Percentiles rank a stretch among this genome's conserved stretches.
Conservation (phyloP, 2,113 vertebrate species). For the Carollia perspicillata region DNA sequence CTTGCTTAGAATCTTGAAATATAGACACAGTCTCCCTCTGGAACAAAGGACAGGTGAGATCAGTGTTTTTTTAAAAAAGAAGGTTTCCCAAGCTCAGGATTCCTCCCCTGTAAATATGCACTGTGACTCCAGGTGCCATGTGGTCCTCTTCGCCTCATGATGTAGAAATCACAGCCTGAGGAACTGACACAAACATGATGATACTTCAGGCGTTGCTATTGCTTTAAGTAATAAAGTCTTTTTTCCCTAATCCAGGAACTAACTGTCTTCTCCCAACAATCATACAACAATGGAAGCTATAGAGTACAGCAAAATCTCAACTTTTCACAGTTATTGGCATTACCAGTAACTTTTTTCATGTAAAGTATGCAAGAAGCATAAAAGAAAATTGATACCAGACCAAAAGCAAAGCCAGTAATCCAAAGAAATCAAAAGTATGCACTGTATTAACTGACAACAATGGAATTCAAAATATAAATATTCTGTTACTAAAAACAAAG, state of each 20-base stretch:
- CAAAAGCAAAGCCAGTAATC: neutral
- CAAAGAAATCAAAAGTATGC: neutral
- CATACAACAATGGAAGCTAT: neutral
- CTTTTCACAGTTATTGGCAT: neutral
- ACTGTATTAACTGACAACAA: neutral
- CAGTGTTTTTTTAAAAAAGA: neutral
- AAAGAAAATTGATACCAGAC: neutral
- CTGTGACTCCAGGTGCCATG: neutral
- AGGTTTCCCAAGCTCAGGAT: neutral
- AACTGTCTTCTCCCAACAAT: neutral
- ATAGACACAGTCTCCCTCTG: no score
- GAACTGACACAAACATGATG: neutral
- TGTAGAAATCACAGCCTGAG: neutral
- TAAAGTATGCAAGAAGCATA: neutral
- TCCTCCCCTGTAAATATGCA: neutral
- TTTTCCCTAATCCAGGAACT: neutral
- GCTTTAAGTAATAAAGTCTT: neutral
- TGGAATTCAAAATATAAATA: neutral
- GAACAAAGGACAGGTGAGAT: neutral
- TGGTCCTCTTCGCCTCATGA: neutral
- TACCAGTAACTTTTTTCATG: neutral
- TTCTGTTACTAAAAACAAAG: slow-evolving; percentile 15
- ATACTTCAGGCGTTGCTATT: neutral
- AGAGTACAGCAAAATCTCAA: neutral
- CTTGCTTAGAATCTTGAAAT: no score